phyloP scores from a whole-genome alignment of 2,888 invertebrate genomes.

The Eupithecia centaureata region DNA sequence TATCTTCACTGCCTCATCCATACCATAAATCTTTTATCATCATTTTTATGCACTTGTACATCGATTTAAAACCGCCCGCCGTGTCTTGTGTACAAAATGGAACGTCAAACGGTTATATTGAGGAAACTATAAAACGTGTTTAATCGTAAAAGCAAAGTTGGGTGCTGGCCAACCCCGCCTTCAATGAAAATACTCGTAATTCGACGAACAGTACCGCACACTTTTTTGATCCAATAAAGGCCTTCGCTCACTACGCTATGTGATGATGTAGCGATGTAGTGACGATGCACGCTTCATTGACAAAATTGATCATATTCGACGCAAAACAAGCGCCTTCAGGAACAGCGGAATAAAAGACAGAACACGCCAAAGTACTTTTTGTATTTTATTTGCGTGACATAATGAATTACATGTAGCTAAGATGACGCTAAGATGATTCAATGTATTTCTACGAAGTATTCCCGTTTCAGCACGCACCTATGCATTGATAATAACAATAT shows the following conservation, averaged over 20 bases:
- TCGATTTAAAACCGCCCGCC: conserved; percentile 11
- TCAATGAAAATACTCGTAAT: conserved; percentile 65
- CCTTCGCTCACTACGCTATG: neutral
- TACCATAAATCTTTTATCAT: conserved; percentile 41
- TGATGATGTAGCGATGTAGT: neutral
- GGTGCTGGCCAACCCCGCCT: conserved; percentile 68
- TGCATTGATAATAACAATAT: too few species aligned
- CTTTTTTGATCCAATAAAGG: conserved; percentile 7
- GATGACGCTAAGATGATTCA: too few species aligned
- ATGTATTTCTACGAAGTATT: too few species aligned
- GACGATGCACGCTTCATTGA: neutral
- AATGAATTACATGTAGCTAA: too few species aligned
- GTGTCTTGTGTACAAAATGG: conserved; percentile 48
- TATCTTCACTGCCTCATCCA: neutral
- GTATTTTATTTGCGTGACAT: too few species aligned
- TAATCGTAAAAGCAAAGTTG: conserved; percentile 81
- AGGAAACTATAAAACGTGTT: conserved; percentile 80
- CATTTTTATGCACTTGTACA: conserved; percentile 21
- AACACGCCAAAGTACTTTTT: too few species aligned
- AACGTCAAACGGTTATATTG: conserved; percentile 76
- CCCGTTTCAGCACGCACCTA: too few species aligned
- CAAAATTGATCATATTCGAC: neutral
- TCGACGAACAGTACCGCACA: conserved; percentile 21
- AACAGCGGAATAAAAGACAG: too few species aligned
- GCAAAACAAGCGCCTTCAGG: neutral